Evolutionary conservation across 2,113 vertebrate genomes (phyloP).

Genomic region (Indicator maculatus): DNA sequence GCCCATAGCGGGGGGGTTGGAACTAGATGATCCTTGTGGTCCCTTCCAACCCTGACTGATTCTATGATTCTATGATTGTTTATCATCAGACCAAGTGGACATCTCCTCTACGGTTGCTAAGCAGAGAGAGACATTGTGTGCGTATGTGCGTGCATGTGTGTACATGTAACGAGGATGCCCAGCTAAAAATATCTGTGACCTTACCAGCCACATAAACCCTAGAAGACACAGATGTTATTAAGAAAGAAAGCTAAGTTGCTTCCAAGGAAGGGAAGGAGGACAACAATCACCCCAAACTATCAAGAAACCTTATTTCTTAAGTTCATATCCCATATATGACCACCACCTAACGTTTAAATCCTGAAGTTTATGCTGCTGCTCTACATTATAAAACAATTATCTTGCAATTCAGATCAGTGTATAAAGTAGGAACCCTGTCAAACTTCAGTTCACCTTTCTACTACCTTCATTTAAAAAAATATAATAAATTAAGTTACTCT

Average conservation of each 20-base stretch:
- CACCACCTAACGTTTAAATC: neutral
- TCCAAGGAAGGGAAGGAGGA: neutral
- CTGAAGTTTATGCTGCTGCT: neutral
- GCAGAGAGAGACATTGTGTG: neutral
- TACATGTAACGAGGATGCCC: neutral
- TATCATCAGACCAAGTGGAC: neutral
- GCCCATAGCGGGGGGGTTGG: no score
- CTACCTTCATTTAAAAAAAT: neutral
- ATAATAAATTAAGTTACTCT: neutral
- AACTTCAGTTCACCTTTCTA: neutral
- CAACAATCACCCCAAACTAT: neutral
- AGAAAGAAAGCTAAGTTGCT: neutral
- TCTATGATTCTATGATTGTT: neutral
- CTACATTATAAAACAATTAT: neutral
- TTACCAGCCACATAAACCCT: conserved; percentile 3
- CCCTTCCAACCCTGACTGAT: no score
- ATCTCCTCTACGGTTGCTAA: neutral
- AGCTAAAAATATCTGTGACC: neutral
- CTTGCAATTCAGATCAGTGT: neutral
- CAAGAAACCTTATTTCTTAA: neutral
- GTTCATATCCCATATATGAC: neutral
- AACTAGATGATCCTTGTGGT: no score
- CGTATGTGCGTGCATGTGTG: neutral
- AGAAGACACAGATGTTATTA: neutral
- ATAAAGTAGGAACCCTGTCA: neutral